Conservation (phyloP, 1,140 invertebrate species). For the Aphaenogaster ashmeadi region DNA sequence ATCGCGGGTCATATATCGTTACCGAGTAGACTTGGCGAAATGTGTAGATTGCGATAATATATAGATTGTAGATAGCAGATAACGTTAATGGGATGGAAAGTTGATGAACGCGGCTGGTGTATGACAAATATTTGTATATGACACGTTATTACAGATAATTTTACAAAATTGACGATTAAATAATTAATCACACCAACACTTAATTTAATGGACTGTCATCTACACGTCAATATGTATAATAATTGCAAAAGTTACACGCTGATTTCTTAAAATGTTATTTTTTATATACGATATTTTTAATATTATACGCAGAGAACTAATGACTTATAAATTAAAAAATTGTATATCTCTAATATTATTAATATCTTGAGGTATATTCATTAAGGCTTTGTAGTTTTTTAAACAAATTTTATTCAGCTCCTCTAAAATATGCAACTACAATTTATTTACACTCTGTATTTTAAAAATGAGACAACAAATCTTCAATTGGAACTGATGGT, state of each 20-base stretch:
- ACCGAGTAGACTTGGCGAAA: neutral
- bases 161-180: neutral
- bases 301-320: neutral
- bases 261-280: constrained; percentile 1
- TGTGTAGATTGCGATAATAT: constrained; percentile 2
- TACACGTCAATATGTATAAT: neutral
- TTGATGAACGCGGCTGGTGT: neutral
- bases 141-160: neutral
- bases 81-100: neutral
- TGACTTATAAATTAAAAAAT: neutral
- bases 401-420: neutral
- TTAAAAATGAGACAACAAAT: neutral
- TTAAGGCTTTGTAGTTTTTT: neutral
- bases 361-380: neutral
- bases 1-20: neutral
- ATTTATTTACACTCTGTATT: constrained; percentile 6
- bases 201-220: neutral
- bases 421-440: neutral
- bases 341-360: neutral
- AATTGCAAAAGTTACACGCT: neutral
- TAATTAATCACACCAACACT: neutral
- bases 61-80: neutral
- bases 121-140: neutral
- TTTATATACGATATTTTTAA: neutral
- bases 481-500: neutral